Evolutionary conservation across 2,113 vertebrate species (phyloP).

Genomic region (Xiphophorus maculatus): DNA sequence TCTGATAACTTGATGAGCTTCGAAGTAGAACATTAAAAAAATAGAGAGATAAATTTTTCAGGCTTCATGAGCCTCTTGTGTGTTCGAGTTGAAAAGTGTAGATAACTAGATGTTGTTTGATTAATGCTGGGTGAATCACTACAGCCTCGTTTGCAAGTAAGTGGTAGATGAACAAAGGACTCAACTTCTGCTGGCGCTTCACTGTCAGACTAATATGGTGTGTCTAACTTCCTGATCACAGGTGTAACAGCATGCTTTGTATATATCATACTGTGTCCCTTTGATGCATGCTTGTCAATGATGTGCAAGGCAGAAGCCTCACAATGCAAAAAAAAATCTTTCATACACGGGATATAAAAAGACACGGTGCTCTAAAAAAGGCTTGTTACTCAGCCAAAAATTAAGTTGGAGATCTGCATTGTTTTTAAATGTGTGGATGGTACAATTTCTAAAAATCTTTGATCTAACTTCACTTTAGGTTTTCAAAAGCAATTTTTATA

Average conservation of each 20-base stretch:
- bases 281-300: not conserved
- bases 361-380: not conserved
- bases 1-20: conserved; percentile 11
- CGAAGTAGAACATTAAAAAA: not conserved
- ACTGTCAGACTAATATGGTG: conserved; percentile 17
- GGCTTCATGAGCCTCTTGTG: conserved; percentile 4
- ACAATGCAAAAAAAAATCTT: not conserved
- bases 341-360: not conserved
- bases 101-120: conserved; percentile 25
- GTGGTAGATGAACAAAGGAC: conserved; percentile 25
- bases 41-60: not conserved
- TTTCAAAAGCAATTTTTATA: too few species aligned
- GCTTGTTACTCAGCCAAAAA: not conserved
- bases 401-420: not conserved
- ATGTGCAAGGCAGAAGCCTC: not conserved
- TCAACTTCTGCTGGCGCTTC: conserved; percentile 9
- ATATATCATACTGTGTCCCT: conserved; percentile 8
- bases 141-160: conserved; percentile 31
- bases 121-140: not conserved
- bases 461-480: too few species aligned
- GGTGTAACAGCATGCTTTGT: conserved; percentile 16
- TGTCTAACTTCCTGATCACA: conserved; percentile 10
- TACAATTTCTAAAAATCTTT: too few species aligned
- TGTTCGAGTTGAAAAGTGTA: conserved; percentile 12
- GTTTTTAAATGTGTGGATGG: too few species aligned